A percentile compares a stretch with the other conserved stretches of the same genome.
Evolutionary conservation across 2,797 vertebrate genomes (phyloP).

Genomic region (Poecile montanus): DNA sequence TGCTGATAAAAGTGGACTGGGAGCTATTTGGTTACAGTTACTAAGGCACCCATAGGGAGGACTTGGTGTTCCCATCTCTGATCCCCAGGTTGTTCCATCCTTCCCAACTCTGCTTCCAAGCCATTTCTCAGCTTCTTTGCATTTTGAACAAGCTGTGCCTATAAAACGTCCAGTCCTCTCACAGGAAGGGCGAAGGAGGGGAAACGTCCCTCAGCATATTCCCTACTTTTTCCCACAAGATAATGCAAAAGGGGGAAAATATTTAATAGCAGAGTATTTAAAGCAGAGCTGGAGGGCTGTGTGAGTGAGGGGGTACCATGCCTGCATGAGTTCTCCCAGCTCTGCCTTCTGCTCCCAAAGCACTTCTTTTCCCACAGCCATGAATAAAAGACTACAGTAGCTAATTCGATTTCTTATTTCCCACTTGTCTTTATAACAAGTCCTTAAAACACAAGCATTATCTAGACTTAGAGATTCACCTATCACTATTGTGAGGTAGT

Average conservation of each 20-base stretch:
- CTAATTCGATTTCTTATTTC: neutral
- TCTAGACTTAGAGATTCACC: neutral
- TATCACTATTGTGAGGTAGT: neutral
- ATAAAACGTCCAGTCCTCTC: neutral
- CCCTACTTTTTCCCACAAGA: neutral
- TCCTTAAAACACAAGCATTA: neutral
- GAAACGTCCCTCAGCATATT: neutral
- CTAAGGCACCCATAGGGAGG: neutral
- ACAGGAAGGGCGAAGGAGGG: neutral
- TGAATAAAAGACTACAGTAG: neutral
- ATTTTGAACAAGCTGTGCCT: neutral
- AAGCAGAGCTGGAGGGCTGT: neutral
- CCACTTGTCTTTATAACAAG: neutral
- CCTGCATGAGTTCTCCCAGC: neutral
- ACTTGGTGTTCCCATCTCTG: neutral
- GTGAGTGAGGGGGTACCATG: fast-evolving
- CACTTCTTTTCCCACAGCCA: neutral
- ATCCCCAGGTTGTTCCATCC: neutral
- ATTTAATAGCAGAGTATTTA: neutral
- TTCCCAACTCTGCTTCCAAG: neutral
- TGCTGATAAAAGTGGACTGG: neutral
- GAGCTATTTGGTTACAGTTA: conserved; percentile 21
- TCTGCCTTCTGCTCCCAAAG: neutral
- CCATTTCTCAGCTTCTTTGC: neutral
- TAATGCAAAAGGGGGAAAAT: neutral